Conservation (phyloP, 2,113 vertebrate species). For the Psilopogon haemacephalus region DNA sequence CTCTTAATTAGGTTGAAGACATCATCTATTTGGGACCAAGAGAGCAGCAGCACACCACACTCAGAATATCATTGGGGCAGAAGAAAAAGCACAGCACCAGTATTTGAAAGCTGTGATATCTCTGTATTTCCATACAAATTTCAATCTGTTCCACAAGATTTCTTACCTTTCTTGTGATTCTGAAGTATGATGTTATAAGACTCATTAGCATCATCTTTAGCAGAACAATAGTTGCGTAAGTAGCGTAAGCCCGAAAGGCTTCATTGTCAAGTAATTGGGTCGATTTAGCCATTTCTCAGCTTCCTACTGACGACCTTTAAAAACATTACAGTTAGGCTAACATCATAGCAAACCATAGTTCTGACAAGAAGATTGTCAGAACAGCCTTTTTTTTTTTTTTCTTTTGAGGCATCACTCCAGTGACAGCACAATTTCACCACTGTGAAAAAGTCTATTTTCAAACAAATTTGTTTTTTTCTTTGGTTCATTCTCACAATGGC, state of each 20-base stretch:
- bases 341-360: neutral
- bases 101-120: neutral
- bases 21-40: neutral
- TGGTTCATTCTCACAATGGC: neutral
- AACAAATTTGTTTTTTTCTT: neutral
- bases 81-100: neutral
- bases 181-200: conserved; percentile 69
- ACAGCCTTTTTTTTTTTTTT: neutral
- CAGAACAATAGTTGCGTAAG: conserved; percentile 76
- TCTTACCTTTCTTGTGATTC: conserved; percentile 79
- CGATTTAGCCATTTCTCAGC: conserved; percentile 67
- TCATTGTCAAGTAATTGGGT: conserved; percentile 69
- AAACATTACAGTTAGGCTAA: neutral
- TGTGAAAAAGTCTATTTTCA: neutral
- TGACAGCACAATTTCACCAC: neutral
- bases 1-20: neutral
- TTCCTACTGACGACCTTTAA: conserved; percentile 4
- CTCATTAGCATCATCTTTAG: conserved; percentile 88
- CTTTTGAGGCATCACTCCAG: neutral
- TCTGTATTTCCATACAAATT: neutral
- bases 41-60: neutral
- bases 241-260: conserved; percentile 75
- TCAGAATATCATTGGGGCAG: neutral
- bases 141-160: neutral
- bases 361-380: neutral